phyloP scores from a whole-genome alignment of 2,797 vertebrate species.

The Epinephelus malabaricus region DNA sequence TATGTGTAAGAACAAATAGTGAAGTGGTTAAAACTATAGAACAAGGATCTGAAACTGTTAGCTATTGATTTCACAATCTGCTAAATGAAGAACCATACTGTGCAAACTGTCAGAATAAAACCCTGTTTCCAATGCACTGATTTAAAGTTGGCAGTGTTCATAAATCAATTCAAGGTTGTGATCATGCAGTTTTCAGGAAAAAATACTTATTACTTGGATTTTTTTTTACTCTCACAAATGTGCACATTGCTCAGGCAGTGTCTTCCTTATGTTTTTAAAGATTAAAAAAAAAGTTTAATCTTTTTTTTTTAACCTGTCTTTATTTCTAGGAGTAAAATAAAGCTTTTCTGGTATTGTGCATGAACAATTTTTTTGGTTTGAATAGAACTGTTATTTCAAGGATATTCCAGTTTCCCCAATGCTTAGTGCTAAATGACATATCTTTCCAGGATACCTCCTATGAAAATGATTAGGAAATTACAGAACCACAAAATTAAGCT shows the following conservation, averaged over 20 bases:
- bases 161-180: not conserved
- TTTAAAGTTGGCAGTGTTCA: not conserved
- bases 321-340: no score
- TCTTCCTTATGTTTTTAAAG: not conserved
- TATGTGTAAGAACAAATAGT: not conserved
- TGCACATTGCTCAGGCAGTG: no score
- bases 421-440: not conserved
- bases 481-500: not conserved
- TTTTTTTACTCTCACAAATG: not conserved
- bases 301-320: no score
- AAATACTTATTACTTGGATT: not conserved
- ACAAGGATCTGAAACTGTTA: not conserved
- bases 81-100: not conserved
- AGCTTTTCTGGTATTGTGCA: no score
- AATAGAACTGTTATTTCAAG: not conserved
- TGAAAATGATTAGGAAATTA: not conserved
- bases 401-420: not conserved
- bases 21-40: not conserved
- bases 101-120: not conserved
- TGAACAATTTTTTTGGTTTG: not conserved
- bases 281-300: no score
- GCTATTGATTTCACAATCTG: not conserved
- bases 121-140: not conserved
- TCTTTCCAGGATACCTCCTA: not conserved
- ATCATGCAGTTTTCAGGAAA: not conserved